Evolutionary conservation across 2,113 vertebrate genomes (phyloP).

Genomic region (Ptilonorhynchus violaceus): DNA sequence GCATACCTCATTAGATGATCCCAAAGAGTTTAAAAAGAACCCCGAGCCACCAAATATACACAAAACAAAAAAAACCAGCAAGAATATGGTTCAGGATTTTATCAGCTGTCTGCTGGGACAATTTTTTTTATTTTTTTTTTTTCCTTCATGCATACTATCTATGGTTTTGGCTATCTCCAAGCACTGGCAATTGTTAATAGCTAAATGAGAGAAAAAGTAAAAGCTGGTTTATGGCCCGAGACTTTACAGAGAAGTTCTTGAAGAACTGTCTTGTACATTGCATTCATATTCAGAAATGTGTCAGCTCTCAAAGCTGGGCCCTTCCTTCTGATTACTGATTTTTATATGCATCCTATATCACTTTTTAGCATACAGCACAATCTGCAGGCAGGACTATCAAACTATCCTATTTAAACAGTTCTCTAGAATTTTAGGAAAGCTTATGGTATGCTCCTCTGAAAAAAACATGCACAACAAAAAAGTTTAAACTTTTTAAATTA

Average conservation of each 20-base stretch:
- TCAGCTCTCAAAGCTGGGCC: background rate
- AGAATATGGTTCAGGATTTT: background rate
- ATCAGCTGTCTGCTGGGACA: background rate
- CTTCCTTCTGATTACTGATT: background rate
- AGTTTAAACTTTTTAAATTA: background rate
- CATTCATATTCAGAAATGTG: background rate
- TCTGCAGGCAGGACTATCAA: background rate
- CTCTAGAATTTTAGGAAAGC: background rate
- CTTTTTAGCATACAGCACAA: background rate
- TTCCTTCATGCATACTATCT: background rate
- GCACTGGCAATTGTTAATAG: background rate
- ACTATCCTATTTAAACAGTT: background rate
- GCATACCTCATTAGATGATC: background rate
- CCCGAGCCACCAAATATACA: background rate
- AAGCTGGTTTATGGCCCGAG: background rate
- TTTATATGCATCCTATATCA: background rate
- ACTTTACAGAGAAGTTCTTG: background rate
- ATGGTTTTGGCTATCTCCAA: background rate
- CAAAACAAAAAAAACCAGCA: background rate
- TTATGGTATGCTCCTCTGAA: background rate
- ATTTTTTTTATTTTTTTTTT: background rate
- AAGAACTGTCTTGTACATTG: background rate
- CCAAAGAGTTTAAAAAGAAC: background rate
- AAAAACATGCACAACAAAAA: background rate
- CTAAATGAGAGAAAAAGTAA: background rate